phyloP scores from a whole-genome alignment of 2,113 vertebrate species.

The Lasiurus cinereus region DNA sequence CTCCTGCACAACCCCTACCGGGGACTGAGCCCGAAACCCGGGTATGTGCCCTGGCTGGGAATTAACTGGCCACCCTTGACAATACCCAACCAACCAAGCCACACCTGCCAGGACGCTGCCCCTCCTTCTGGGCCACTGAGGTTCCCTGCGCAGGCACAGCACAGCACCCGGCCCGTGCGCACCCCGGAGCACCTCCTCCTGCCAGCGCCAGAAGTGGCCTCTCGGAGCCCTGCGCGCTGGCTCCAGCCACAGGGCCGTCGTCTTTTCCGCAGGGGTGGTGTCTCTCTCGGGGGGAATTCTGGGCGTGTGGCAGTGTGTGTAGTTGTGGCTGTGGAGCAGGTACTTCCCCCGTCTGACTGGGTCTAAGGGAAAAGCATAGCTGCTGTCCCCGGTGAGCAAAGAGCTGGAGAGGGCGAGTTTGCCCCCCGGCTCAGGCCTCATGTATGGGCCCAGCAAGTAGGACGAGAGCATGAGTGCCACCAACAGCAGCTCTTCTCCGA shows the following conservation, averaged over 20 bases:
- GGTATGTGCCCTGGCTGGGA: too few relatives aligned
- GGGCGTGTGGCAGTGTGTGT: neutral
- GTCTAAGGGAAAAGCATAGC: neutral
- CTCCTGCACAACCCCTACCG: neutral
- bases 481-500: neutral
- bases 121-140: neutral
- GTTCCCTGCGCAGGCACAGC: rapidly evolving
- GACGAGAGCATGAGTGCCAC: neutral
- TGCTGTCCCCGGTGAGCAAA: neutral
- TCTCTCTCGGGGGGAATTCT: neutral
- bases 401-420: neutral
- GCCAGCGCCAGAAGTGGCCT: neutral
- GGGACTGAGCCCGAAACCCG: neutral
- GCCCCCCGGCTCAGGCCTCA: neutral
- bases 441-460: neutral
- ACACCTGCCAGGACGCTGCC: neutral
- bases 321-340: neutral
- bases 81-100: neutral
- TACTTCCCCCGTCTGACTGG: too few relatives aligned
- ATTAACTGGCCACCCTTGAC: neutral
- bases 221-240: neutral
- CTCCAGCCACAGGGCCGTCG: neutral
- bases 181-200: neutral
- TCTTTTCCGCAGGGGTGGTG: neutral
- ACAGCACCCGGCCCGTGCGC: rapidly evolving